Evolutionary conservation across 30 jellyfish, hydroid and myxozoan species (phyloP).

Genomic region (Aurelia sp.): DNA sequence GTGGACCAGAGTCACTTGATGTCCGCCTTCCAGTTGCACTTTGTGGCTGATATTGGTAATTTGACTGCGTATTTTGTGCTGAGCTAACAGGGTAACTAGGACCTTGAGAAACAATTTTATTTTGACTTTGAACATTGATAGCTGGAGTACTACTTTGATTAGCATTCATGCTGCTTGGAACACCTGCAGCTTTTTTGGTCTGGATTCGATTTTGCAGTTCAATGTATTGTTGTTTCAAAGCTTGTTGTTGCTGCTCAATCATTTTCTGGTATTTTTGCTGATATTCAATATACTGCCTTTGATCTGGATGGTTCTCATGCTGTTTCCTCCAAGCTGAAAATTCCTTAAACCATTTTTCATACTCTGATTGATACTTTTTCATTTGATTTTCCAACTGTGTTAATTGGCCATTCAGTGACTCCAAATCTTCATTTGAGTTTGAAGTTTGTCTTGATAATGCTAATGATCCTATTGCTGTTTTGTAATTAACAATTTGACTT

Average conservation of each 20-base stretch:
- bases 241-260: constrained; percentile 90
- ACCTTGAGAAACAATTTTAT: too few relatives aligned
- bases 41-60: too few relatives aligned
- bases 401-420: constrained; percentile 55
- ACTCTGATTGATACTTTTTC: constrained; percentile 84
- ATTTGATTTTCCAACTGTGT: constrained; percentile 81
- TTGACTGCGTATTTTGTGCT: too few relatives aligned
- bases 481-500: constrained; percentile 5
- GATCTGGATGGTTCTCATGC: constrained; percentile 95
- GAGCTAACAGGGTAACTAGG: too few relatives aligned
- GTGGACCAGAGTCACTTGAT: not conserved
- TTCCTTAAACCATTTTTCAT: constrained; percentile 91
- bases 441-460: constrained; percentile 31
- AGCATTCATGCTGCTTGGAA: not conserved
- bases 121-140: too few relatives aligned
- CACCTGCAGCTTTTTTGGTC: constrained; percentile 13
- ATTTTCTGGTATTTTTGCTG: constrained; percentile 87
- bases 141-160: not conserved
- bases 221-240: constrained; percentile 72
- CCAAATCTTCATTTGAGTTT: constrained; percentile 49
- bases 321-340: constrained; percentile 88
- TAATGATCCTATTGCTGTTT: constrained; percentile 31
- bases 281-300: constrained; percentile 85
- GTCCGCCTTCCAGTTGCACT: not conserved
- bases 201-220: constrained; percentile 80